Base-by-base conservation (phyloP, 2,888 invertebrate genomes). In the Argyresthia albistria region DNA sequence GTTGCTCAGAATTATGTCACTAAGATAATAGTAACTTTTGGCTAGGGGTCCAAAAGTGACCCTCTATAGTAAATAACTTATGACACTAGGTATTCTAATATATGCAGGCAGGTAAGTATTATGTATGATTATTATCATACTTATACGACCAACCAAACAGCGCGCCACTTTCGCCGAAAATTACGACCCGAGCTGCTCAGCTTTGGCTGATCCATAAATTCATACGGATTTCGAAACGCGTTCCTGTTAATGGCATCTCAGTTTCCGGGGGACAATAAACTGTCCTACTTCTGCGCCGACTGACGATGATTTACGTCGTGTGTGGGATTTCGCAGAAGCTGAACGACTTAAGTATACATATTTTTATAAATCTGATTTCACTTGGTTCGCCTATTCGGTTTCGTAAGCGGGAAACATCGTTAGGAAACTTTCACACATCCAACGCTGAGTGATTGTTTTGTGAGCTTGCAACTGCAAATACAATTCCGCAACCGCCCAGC, bases 261-360 rank as follows among this genome's bases (percentile, higher is more conserved):
- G 50, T 50, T 50, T 50, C 65, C 64, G 59, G 52, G 59, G 61
- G 63, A 71, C 72, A 67, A 71, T 73, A 73, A 73, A 67, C 65
- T 70, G 70, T 69, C 68, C 57, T 55, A 49, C 39, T 49, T 49
- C 39, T 62, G 61, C 58, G 52, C 53, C 53, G 54, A 56, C 50
- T 50, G 49, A 47, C 53, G 45, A 42, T 70, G 69, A 73, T 73
- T 73, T 73, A 73, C 66, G 62, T 59, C 63, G 60, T 52, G 15
- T 12, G 12, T 15, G 51, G 53, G 56, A 54, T 45, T 35, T 8
- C 36, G 45, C 12, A 15, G 15, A 4, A 4, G 45, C 4, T 15
- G 4, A 6, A 25, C 3, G 25, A 25, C 25, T 25, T 25, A 4
- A 25, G 25, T 6, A 6, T 25, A 25, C 25, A 25, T 25, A 25